A percentile compares a stretch with the other conserved stretches of the same genome.
These are phyloP conservation scores for Ailurus styani DNA, from an alignment of 2,113 vertebrate species.

Conservation along the genomic window DNA sequence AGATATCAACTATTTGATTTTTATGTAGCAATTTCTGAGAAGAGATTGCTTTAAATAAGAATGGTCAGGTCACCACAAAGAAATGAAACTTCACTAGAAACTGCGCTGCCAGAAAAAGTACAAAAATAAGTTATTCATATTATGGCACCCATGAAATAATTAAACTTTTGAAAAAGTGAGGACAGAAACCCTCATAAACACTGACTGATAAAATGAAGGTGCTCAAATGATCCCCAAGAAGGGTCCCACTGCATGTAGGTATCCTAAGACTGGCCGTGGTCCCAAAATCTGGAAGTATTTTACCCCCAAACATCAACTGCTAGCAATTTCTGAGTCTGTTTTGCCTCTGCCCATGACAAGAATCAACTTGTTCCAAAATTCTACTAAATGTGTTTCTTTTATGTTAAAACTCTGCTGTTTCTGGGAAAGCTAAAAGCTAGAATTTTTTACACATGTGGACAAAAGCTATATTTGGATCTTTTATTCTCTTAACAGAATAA, in stretches of 20 bases:
- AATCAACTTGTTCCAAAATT: constrained; percentile 67
- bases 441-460: constrained; percentile 62
- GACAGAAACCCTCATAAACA: neutral
- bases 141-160: neutral
- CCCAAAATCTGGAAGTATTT: constrained; percentile 68
- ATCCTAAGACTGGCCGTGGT: constrained; percentile 21
- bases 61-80: neutral
- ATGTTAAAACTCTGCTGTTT: constrained; percentile 66
- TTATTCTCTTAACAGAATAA: constrained; percentile 32
- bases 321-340: constrained; percentile 70
- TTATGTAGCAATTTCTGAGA: neutral
- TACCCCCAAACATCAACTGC: constrained; percentile 48
- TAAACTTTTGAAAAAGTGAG: neutral
- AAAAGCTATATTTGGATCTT: constrained; percentile 58
- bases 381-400: constrained; percentile 65
- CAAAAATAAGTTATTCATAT: neutral
- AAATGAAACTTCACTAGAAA: neutral
- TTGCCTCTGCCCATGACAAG: constrained; percentile 66
- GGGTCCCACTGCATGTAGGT: neutral
- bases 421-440: constrained; percentile 59
- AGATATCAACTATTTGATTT: neutral
- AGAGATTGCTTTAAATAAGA: neutral
- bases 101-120: neutral
- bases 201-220: neutral
- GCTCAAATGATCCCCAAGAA: neutral